Evolutionary conservation across 1,140 invertebrate genomes (phyloP), one percentile per base, ranked within the genome.

Genomic region (Cydia fagiglandana): DNA sequence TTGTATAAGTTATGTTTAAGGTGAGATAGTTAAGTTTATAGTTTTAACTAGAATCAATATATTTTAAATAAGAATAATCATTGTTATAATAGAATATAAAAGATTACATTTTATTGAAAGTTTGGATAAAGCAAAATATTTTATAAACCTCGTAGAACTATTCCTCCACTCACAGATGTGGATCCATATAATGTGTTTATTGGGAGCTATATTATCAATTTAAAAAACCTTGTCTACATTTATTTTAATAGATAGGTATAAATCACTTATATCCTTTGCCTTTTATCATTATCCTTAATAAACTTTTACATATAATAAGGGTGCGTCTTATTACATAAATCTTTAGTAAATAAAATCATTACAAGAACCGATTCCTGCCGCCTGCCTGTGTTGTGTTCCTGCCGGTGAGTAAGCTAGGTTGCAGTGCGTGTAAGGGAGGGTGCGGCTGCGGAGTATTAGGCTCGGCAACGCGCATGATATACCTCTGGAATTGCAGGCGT

Each of bases 251-350:
- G 3, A 17, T 53, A 6, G 12, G 45, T 47, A 53, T 17, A 53
- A 53, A 61, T 20, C 56, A 61, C 56, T 20, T 17, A 61, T 61
- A 12, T n/a, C 10, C 20, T n/a, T n/a, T 24, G 56, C 56, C 56
- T 61, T 56, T 56, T 61, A 61, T 61, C 56, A 24, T 20, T 61
- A 61, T 61, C 24, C 17, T n/a, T n/a, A 61, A 61, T 61, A 61
- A 61, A 61, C 20, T 2, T 61, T 24, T 61, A 61, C 17, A 24
- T 61, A 61, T 61, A 24, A 24, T 24, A 53, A 53, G 5, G 6
- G 2, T 53, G n/a, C n/a, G 56, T 61, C 10, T 24, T 24, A 24
- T 61, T 61, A 61, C 7, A 41, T 41, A 41, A 10, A 41, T 2
- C 38, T 41, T 41, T 41, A 41, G 10, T 6, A 38, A 38, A 38